These are phyloP conservation scores for Platypus cylindrus DNA, from an alignment of 2,888 invertebrate genomes.

Conservation along the genomic window DNA sequence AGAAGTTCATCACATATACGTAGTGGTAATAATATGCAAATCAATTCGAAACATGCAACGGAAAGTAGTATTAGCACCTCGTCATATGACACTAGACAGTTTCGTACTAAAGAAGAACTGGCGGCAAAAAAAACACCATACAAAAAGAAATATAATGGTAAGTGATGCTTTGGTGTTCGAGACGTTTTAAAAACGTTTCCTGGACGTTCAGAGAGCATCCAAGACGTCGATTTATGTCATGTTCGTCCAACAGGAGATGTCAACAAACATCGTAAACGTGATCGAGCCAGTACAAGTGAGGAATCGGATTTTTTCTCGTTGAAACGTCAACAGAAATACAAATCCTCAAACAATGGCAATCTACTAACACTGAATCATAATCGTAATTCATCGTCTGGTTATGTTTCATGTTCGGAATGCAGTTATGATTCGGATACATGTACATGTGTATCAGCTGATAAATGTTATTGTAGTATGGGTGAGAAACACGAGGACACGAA, in stretches of 20 bases:
- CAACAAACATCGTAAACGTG: slow-evolving; percentile 14
- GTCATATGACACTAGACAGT: slow-evolving; percentile 49
- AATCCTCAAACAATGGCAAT: slow-evolving; percentile 19
- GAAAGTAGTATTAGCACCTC: slow-evolving; percentile 51
- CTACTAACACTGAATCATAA: slow-evolving; percentile 11
- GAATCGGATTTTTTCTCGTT: slow-evolving; percentile 37
- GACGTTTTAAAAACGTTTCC: no score
- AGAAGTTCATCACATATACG: slow-evolving; percentile 3
- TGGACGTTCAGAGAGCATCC: no score
- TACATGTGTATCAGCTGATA: slow-evolving; percentile 60
- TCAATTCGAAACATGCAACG: slow-evolving; percentile 30
- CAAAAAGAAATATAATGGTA: slow-evolving; percentile 21
- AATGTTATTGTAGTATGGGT: slow-evolving; percentile 73
- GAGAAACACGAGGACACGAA: slow-evolving; percentile 21
- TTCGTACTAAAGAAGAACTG: slow-evolving; percentile 43
- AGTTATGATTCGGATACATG: slow-evolving; percentile 76
- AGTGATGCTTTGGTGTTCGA: no score
- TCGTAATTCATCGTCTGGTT: slow-evolving; percentile 27
- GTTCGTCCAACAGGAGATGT: no score
- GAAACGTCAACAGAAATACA: slow-evolving; percentile 25
- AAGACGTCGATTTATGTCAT: no score
- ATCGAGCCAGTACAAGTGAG: slow-evolving; percentile 33
- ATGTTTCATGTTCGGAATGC: slow-evolving; percentile 82
- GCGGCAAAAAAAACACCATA: slow-evolving; percentile 24
- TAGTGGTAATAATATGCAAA: not conserved